Percentiles rank a stretch among this genome's conserved stretches.
These are phyloP conservation scores for Yoshiicerus persimilis DNA, from an alignment of 1,140 invertebrate genomes.

Conservation along the genomic window DNA sequence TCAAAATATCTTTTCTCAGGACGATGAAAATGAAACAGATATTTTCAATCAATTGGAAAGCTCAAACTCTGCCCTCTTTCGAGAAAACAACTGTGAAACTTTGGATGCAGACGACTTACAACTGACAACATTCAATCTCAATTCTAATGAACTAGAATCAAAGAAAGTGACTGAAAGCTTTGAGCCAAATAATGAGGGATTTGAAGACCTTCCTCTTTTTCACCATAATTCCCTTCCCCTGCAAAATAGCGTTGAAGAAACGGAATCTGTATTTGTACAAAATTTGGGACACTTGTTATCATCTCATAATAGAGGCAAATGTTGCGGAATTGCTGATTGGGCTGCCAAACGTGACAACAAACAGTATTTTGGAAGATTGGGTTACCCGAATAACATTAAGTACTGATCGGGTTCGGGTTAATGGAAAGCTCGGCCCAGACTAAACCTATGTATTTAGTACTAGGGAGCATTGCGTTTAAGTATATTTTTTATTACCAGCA, in stretches of 20 bases:
- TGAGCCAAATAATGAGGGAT: neutral
- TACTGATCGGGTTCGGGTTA: neutral
- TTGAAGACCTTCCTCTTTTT: neutral
- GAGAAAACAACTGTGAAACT: neutral
- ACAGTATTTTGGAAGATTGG: neutral
- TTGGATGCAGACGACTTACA: neutral
- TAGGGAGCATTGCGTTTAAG: too few species aligned
- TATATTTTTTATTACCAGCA: neutral
- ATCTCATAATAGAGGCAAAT: neutral
- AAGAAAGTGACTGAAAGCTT: neutral
- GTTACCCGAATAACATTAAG: neutral
- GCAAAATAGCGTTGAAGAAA: neutral
- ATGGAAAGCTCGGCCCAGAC: too few species aligned
- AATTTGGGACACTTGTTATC: neutral
- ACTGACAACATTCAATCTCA: neutral
- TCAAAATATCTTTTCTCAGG: neutral
- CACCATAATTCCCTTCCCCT: neutral
- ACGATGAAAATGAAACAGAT: neutral
- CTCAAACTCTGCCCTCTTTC: neutral
- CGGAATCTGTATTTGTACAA: neutral
- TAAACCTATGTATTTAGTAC: too few species aligned
- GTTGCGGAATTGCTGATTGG: neutral
- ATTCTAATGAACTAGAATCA: neutral
- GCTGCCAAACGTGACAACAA: neutral
- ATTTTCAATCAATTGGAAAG: neutral